Base-by-base conservation (phyloP, 2,797 vertebrate species). In the Petrocephalus sullivani region DNA sequence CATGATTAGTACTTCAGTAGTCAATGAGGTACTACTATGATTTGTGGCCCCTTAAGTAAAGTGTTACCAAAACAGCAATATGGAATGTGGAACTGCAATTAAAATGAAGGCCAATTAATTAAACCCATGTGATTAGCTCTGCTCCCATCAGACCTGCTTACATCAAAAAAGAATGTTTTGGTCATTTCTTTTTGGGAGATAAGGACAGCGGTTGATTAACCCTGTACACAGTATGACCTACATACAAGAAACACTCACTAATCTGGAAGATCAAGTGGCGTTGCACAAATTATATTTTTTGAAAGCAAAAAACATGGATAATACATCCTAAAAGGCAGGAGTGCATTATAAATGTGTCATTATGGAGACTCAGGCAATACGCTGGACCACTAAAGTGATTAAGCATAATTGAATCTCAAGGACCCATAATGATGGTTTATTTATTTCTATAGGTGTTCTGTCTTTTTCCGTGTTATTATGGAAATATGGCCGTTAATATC, bases 361-460 rank as follows among this genome's bases (percentile, higher is more conserved):
- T 41, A 41, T 58, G 56, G 23, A 78, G 51, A 19, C 21, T 81
- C 37, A 49, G 56, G 33, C 10, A 56, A 14, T 21, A n/a, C n/a
- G 16, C 37, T n/a, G 12, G 49, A 87, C 56, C 61, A 64, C 23
- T 81, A 60, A 28, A 71, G 86, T 82, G 53, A 87, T 89, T 87
- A 83, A 33, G 56, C 46, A 87, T 87, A 83, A 87, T 87, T 89
- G 71, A 60, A 87, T 60, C 71, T 46, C 75, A 61, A 87, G 75
- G 71, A 75, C 28, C 14, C 46, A 87, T 87, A 83, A 89, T 87
- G 28, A 67, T 56, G 41, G 56, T 83, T 53, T 89, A 86, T 86
- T 61, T 82, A 87, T 83, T 71, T 86, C 56, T 83, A 61, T 61
- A 82, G n/a, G 71, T 23, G 46, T 21, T n/a, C 21, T 60, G 54